Evolutionary conservation across 1,140 invertebrate species (phyloP).

Genomic region (Drosophila repleta): DNA sequence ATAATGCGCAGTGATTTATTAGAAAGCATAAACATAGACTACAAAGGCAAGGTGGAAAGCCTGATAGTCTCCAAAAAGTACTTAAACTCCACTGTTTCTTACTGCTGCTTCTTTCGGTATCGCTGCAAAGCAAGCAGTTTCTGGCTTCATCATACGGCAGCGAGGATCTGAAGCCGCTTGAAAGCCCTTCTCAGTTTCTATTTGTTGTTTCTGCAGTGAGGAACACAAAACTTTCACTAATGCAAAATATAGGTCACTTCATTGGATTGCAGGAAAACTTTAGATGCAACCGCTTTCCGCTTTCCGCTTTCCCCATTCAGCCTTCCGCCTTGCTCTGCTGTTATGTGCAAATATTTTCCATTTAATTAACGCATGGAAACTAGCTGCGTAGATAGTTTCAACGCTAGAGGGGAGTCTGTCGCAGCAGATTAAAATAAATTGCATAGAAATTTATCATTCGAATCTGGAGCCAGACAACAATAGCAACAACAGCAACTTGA

Average conservation of each 20-base stretch:
- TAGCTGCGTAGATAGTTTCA: conserved; percentile 30
- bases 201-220: conserved; percentile 25
- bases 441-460: conserved; percentile 77
- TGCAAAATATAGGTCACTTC: conserved; percentile 69
- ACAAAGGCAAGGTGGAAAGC: too few species aligned
- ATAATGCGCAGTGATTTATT: too few species aligned
- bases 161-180: conserved; percentile 1
- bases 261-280: conserved; percentile 66
- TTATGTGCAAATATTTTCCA: conserved; percentile 77
- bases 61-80: too few species aligned
- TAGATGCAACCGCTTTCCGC: conserved; percentile 12
- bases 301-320: neutral
- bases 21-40: too few species aligned
- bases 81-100: neutral
- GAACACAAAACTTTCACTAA: conserved; percentile 61
- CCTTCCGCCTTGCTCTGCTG: conserved; percentile 17
- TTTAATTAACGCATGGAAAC: conserved; percentile 79
- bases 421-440: conserved; percentile 80
- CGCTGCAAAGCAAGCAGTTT: neutral
- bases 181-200: conserved; percentile 19
- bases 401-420: conserved; percentile 29
- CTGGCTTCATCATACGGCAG: conserved; percentile 5
- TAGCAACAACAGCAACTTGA: conserved; percentile 55
- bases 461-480: conserved; percentile 57
- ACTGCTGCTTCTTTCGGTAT: neutral